phyloP scores from a whole-genome alignment of 2,888 invertebrate species.

The Xestia c-nigrum region DNA sequence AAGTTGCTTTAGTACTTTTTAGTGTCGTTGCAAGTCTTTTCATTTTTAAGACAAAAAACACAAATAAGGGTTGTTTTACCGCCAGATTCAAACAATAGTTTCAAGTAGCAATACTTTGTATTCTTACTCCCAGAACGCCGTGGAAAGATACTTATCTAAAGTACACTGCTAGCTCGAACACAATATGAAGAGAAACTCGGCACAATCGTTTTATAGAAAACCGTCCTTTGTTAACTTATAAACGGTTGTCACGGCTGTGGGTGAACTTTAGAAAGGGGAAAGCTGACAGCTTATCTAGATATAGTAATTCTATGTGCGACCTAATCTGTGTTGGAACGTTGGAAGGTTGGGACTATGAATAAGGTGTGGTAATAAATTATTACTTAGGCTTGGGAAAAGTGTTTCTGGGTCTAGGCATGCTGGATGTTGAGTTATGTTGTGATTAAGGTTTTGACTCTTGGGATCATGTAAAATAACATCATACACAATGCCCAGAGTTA shows the following conservation, averaged over 20 bases:
- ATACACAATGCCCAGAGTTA: too few species aligned
- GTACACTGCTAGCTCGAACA: conserved; percentile 44
- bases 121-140: conserved; percentile 28
- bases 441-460: too few species aligned
- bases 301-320: neutral
- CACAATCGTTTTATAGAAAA: conserved; percentile 56
- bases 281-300: conserved; percentile 33
- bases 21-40: neutral
- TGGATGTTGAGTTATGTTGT: too few species aligned
- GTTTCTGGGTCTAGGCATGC: neutral
- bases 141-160: conserved; percentile 45
- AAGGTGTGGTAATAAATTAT: neutral
- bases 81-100: conserved; percentile 2
- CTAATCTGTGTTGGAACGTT: neutral
- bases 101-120: neutral
- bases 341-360: neutral
- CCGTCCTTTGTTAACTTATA: conserved; percentile 56
- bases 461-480: too few species aligned
- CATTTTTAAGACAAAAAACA: neutral
- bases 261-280: conserved; percentile 62
- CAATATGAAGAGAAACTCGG: conserved; percentile 54
- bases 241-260: conserved; percentile 37
- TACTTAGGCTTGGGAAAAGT: conserved; percentile 1
- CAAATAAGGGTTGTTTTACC: neutral
- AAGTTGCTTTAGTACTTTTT: too few species aligned